phyloP scores from a whole-genome alignment of 2,888 invertebrate genomes.

The Oligia fasciuncula region DNA sequence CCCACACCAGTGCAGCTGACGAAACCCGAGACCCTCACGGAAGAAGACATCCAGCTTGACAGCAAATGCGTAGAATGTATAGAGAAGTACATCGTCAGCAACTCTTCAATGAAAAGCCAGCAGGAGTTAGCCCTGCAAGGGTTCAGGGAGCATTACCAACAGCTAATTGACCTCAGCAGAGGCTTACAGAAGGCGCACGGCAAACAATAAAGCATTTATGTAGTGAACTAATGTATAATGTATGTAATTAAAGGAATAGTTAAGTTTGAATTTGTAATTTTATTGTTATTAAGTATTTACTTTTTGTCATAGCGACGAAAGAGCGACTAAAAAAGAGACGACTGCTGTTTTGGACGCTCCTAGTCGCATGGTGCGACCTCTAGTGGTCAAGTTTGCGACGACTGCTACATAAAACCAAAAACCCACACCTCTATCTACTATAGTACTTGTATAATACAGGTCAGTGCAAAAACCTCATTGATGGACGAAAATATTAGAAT shows the following conservation, averaged over 20 bases:
- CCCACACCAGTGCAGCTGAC: conserved; percentile 81
- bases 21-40: conserved; percentile 88
- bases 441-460: too few relatives aligned
- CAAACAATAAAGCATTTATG: conserved; percentile 69
- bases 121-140: conserved; percentile 93
- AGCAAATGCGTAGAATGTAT: conserved; percentile 90
- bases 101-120: conserved; percentile 92
- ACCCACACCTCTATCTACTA: too few relatives aligned
- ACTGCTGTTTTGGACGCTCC: background rate
- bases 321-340: background rate
- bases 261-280: conserved; percentile 66
- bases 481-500: background rate
- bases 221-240: conserved; percentile 30
- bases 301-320: background rate
- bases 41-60: conserved; percentile 88
- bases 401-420: background rate
- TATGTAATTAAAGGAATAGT: conserved; percentile 73
- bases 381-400: background rate
- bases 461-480: conserved; percentile 3
- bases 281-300: background rate
- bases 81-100: conserved; percentile 90
- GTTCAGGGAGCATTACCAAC: conserved; percentile 91
- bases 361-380: background rate
- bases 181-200: conserved; percentile 93
- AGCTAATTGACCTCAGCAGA: conserved; percentile 89